Conservation (phyloP, 2,113 vertebrate genomes). For the Rafetus swinhoei region DNA sequence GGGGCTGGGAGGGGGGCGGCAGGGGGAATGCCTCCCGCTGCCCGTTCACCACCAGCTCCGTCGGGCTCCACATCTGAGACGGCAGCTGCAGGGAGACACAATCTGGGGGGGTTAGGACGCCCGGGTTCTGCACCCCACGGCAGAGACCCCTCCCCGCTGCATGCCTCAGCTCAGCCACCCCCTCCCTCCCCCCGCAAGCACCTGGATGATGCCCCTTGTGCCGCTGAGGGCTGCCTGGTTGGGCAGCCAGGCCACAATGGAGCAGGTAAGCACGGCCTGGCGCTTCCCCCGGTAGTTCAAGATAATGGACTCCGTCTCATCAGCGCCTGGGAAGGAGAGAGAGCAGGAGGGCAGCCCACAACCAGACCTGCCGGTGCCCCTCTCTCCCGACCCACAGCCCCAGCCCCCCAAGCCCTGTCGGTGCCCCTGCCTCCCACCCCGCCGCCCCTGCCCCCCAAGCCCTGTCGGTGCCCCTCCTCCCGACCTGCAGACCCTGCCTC, state of each 20-base stretch:
- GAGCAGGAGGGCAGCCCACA: not conserved
- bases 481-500: not conserved
- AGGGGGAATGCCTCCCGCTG: slow-evolving; percentile 72
- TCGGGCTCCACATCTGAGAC: slow-evolving; percentile 80
- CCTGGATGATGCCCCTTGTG: slow-evolving; percentile 83
- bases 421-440: not conserved
- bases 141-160: not conserved
- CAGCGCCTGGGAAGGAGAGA: slow-evolving; percentile 28
- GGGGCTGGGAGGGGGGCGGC: slow-evolving; percentile 73
- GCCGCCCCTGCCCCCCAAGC: not conserved
- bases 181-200: not conserved
- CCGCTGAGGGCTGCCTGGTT: slow-evolving; percentile 80
- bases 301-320: not conserved
- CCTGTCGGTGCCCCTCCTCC: no score
- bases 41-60: slow-evolving; percentile 66
- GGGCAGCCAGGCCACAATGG: slow-evolving; percentile 49
- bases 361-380: not conserved
- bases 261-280: slow-evolving; percentile 43
- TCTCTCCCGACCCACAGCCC: not conserved
- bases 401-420: not conserved
- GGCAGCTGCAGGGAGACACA: slow-evolving; percentile 75
- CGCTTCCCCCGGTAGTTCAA: slow-evolving; percentile 55
- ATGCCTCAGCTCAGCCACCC: no score
- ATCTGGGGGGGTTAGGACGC: not conserved
- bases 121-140: not conserved